phyloP scores from a whole-genome alignment of 2,113 vertebrate species.

The Xenus cinereus region DNA sequence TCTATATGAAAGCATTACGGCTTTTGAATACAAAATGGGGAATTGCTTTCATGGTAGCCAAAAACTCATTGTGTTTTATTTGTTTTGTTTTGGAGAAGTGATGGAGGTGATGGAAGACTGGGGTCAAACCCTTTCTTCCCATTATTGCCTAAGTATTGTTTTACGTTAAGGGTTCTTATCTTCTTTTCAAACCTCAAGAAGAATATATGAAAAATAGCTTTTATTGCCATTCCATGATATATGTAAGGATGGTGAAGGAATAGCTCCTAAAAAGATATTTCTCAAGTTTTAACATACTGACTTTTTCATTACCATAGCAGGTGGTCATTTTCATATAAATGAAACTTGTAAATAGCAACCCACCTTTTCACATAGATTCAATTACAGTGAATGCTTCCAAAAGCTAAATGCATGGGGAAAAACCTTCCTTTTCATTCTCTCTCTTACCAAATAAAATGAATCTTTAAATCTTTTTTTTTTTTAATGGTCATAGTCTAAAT shows the following conservation, averaged over 20 bases:
- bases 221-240: background rate
- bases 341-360: slow-evolving; percentile 57
- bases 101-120: background rate
- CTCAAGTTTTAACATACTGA: slow-evolving; percentile 34
- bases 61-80: background rate
- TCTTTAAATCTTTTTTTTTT: background rate
- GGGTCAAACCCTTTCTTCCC: background rate
- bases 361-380: slow-evolving; percentile 41
- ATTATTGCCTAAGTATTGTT: background rate
- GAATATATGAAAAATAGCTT: background rate
- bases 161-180: background rate
- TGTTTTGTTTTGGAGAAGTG: background rate
- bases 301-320: slow-evolving; percentile 51
- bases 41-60: background rate
- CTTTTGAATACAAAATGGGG: background rate
- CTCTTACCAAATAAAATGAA: slow-evolving; percentile 22
- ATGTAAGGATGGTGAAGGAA: slow-evolving; percentile 15
- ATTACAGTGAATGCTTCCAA: slow-evolving; percentile 36
- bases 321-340: slow-evolving; percentile 74
- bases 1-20: background rate
- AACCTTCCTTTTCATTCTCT: background rate
- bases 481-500: background rate
- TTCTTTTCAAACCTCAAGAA: slow-evolving; percentile 12
- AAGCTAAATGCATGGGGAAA: background rate
- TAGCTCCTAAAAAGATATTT: slow-evolving; percentile 46